Percentiles rank a stretch among this genome's conserved stretches.
These are phyloP conservation scores for Procambarus virginalis DNA, from an alignment of 1,140 invertebrate species.

Conservation along the genomic window DNA sequence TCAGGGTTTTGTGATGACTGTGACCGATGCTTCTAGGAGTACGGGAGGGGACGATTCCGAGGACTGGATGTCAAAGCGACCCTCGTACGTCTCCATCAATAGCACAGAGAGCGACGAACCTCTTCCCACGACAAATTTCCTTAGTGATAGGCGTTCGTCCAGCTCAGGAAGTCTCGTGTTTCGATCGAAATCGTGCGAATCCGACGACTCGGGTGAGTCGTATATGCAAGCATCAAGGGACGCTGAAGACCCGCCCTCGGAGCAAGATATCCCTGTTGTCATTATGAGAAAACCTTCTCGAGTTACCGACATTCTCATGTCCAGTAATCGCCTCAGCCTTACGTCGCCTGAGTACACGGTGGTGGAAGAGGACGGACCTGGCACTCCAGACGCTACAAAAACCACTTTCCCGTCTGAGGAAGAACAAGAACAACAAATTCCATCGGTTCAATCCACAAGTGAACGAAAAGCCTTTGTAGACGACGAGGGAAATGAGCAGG, in stretches of 20 bases:
- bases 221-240: not conserved
- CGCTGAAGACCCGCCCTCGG: not conserved
- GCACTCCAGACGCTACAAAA: constrained; percentile 11
- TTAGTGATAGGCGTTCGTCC: not conserved
- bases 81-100: constrained; percentile 32
- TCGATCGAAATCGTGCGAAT: not conserved
- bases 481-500: constrained; percentile 9
- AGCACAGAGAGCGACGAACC: constrained; percentile 53
- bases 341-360: constrained; percentile 50
- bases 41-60: not conserved
- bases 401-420: not conserved
- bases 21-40: not conserved
- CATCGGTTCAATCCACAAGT: not conserved
- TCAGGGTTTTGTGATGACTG: not conserved
- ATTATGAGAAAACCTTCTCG: not conserved
- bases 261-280: not conserved
- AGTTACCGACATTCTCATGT: constrained; percentile 8
- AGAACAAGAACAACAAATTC: not conserved
- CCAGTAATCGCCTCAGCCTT: constrained; percentile 22
- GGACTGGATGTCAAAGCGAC: not conserved
- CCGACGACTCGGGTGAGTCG: not conserved
- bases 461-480: not conserved
- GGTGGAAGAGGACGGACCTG: constrained; percentile 22
- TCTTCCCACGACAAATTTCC: constrained; percentile 37
- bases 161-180: constrained; percentile 32